A percentile compares a stretch with the other conserved stretches of the same genome.
These are phyloP conservation scores for Podarcis siculus DNA, from an alignment of 2,797 vertebrate genomes.

Conservation along the genomic window DNA sequence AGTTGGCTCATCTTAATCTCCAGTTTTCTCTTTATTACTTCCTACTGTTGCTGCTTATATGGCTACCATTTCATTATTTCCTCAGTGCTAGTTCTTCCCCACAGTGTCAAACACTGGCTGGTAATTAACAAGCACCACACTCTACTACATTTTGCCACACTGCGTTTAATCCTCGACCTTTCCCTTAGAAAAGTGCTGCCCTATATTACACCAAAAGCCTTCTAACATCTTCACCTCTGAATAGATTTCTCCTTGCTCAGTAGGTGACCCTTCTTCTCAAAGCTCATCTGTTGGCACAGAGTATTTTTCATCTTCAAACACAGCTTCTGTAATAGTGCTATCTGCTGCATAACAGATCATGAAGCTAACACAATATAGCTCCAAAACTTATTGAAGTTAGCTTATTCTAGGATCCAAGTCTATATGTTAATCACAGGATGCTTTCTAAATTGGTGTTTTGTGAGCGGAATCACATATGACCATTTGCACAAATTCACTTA, in stretches of 20 bases:
- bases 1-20: conserved; percentile 40
- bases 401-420: neutral
- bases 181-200: conserved; percentile 18
- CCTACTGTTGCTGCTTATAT: conserved; percentile 42
- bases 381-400: neutral
- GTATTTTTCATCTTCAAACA: conserved; percentile 63
- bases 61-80: conserved; percentile 41
- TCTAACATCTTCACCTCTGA: conserved; percentile 16
- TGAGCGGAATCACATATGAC: too few relatives aligned
- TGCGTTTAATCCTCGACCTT: conserved; percentile 31
- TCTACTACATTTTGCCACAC: conserved; percentile 21
- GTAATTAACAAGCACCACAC: conserved; percentile 55
- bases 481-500: too few relatives aligned
- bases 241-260: conserved; percentile 27
- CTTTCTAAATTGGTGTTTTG: neutral
- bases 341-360: conserved; percentile 43
- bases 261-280: conserved; percentile 54
- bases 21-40: conserved; percentile 49
- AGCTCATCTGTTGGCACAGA: conserved; percentile 39
- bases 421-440: conserved; percentile 30
- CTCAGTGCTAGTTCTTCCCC: conserved; percentile 36
- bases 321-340: conserved; percentile 41
- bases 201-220: conserved; percentile 25
- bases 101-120: conserved; percentile 53
- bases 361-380: conserved; percentile 55